Conservation (phyloP, 2,797 vertebrate genomes). For the Pseudochaenichthys georgianus region DNA sequence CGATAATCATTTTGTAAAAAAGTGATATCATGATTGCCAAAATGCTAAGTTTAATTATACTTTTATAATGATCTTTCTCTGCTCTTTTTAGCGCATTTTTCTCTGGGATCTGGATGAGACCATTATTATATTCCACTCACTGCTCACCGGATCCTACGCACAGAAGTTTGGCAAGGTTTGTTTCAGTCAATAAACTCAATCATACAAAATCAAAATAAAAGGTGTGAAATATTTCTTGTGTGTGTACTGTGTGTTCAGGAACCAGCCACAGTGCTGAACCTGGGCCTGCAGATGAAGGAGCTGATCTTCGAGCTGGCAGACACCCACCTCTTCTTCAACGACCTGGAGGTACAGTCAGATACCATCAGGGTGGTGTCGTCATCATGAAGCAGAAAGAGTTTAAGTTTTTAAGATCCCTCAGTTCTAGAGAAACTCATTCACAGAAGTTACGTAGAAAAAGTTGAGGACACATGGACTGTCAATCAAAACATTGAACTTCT, state of each 20-base stretch:
- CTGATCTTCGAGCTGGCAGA: conserved; percentile 99
- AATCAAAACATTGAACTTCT: not conserved
- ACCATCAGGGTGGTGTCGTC: not conserved
- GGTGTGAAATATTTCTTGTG: not conserved
- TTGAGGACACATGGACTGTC: not conserved
- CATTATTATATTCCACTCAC: conserved; percentile 99
- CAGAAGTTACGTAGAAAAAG: not conserved
- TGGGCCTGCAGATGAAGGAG: conserved; percentile 98
- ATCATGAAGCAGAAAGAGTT: not conserved
- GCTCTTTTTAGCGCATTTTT: conserved; percentile 89
- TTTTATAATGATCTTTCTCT: conserved; percentile 5
- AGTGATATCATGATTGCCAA: too few relatives aligned
- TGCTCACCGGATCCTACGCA: conserved; percentile 97
- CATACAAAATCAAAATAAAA: not conserved
- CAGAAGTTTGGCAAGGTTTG: conserved; percentile 97
- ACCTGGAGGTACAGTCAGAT: conserved; percentile 90
- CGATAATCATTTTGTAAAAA: too few relatives aligned
- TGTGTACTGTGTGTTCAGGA: conserved; percentile 82
- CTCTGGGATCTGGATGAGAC: conserved; percentile 99
- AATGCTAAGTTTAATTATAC: not conserved
- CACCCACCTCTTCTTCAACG: conserved; percentile 98
- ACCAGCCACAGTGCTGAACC: conserved; percentile 92
- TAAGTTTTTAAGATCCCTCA: not conserved
- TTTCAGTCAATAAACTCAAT: not conserved
- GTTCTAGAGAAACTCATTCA: not conserved